phyloP scores from a whole-genome alignment of 1,140 invertebrate genomes.

The Triops cancriformis region DNA sequence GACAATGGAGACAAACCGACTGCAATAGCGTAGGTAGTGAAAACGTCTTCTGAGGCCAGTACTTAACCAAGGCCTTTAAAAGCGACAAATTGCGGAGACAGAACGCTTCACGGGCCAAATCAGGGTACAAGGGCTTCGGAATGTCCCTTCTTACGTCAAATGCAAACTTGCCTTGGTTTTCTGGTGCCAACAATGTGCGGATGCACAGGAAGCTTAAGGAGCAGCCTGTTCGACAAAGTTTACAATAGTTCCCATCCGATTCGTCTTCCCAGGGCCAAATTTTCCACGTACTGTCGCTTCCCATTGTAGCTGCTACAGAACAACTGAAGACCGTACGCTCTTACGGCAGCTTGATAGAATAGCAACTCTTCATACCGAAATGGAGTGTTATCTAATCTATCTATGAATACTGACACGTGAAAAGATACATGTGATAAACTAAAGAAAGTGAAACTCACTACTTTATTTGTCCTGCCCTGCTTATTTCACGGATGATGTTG shows the following conservation, averaged over 20 bases:
- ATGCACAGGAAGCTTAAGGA: not conserved
- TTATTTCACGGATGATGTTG: no score
- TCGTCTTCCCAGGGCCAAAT: not conserved
- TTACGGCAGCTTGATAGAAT: no score
- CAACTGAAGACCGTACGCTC: no score
- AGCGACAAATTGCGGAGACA: conserved; percentile 14
- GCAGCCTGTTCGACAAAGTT: not conserved
- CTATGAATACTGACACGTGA: no score
- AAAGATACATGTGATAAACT: no score
- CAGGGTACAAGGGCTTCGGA: conserved; percentile 14
- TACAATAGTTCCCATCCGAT: not conserved
- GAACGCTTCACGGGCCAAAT: conserved; percentile 20
- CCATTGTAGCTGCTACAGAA: not conserved
- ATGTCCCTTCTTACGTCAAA: not conserved
- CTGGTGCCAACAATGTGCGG: not conserved
- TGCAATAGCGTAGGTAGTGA: conserved; percentile 3
- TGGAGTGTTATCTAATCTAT: no score
- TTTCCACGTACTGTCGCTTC: not conserved
- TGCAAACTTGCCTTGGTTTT: not conserved
- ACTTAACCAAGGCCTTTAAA: conserved; percentile 1
- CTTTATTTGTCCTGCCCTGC: no score
- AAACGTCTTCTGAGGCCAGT: conserved; percentile 22
- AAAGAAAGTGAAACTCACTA: no score
- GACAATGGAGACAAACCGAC: conserved; percentile 8
- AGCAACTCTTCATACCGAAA: no score